Conservation (phyloP, 1,140 invertebrate genomes). For the Drosophila miranda region DNA sequence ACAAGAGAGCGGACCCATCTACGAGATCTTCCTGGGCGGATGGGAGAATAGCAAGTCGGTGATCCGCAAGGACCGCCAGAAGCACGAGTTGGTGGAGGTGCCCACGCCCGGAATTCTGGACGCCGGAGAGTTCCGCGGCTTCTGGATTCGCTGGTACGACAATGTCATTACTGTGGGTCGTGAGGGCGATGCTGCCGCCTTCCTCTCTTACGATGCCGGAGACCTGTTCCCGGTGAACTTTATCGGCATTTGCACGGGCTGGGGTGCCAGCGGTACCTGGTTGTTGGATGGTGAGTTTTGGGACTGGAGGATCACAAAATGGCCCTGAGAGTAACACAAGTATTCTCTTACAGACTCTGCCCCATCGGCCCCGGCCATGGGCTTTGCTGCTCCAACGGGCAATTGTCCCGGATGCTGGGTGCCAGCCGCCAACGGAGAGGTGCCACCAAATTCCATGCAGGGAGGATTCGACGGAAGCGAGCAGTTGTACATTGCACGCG, state of each 20-base stretch:
- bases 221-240: constrained; percentile 87
- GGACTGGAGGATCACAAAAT: background rate
- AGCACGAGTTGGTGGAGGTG: constrained; percentile 89
- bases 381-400: constrained; percentile 59
- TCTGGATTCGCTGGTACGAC: constrained; percentile 91
- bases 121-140: constrained; percentile 88
- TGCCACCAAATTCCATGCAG: constrained; percentile 88
- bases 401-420: constrained; percentile 85
- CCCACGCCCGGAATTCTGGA: constrained; percentile 88
- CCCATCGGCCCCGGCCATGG: constrained; percentile 58
- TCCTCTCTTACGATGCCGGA: constrained; percentile 88
- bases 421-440: constrained; percentile 85
- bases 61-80: constrained; percentile 89
- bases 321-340: background rate
- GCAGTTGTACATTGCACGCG: constrained; percentile 88
- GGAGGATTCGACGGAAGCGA: constrained; percentile 89
- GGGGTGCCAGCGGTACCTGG: constrained; percentile 92
- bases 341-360: constrained; percentile 33
- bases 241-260: constrained; percentile 92
- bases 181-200: constrained; percentile 86
- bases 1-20: constrained; percentile 88
- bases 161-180: constrained; percentile 83
- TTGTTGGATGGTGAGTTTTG: constrained; percentile 88
- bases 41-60: constrained; percentile 93
- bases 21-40: constrained; percentile 92